Percentiles rank a stretch among this genome's conserved stretches.
Conservation (phyloP, 2,113 vertebrate genomes). For the Oreochromis niloticus region DNA sequence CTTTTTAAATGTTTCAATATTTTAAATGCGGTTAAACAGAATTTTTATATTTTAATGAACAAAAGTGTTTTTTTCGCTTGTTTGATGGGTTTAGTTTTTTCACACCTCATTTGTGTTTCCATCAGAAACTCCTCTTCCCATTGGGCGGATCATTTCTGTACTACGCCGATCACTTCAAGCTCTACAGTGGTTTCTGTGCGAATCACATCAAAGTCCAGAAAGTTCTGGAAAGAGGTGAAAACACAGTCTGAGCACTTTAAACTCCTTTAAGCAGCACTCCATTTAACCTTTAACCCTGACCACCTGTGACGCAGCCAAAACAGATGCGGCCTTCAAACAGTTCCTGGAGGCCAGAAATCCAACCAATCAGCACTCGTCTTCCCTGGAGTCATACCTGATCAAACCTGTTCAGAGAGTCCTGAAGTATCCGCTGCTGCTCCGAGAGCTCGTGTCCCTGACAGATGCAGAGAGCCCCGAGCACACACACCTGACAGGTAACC, state of each 20-base stretch:
- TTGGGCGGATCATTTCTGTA: slow-evolving; percentile 92
- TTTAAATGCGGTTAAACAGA: not conserved
- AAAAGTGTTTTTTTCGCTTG: not conserved
- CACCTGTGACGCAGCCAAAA: slow-evolving; percentile 75
- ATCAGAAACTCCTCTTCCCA: slow-evolving; percentile 88
- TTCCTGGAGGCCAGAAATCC: slow-evolving; percentile 90
- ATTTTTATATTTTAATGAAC: not conserved
- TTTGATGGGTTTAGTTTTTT: not conserved
- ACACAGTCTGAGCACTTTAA: not conserved
- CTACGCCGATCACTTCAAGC: slow-evolving; percentile 95
- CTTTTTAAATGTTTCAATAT: not conserved
- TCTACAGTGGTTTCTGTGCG: slow-evolving; percentile 95
- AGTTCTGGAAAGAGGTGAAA: slow-evolving; percentile 88
- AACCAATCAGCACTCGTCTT: slow-evolving; percentile 91
- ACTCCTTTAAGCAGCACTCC: not conserved
- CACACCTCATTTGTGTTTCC: not conserved
- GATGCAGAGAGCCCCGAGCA: slow-evolving; percentile 86
- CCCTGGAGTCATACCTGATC: slow-evolving; percentile 94
- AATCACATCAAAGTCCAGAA: slow-evolving; percentile 97
- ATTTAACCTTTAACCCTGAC: not conserved
- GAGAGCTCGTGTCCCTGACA: slow-evolving; percentile 88
- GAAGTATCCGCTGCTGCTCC: slow-evolving; percentile 90
- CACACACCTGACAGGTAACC: slow-evolving; percentile 74
- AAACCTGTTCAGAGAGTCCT: slow-evolving; percentile 96
- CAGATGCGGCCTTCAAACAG: slow-evolving; percentile 84